These are phyloP conservation scores for Cantharis lateralis DNA, from an alignment of 2,888 invertebrate species.

Conservation along the genomic window DNA sequence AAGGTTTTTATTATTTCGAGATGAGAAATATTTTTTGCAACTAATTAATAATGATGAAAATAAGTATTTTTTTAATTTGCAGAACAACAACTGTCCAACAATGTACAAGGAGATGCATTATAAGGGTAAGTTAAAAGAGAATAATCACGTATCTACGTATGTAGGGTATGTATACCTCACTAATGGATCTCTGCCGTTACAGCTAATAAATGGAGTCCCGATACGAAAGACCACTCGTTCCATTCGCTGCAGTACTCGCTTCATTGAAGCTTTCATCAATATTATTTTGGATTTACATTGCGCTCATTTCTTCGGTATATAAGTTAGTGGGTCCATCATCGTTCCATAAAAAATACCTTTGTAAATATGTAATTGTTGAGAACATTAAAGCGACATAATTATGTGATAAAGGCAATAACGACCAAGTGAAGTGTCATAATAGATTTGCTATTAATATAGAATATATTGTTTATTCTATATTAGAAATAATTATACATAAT, in stretches of 20 bases:
- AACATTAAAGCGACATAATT: slow-evolving; percentile 37
- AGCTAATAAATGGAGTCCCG: slow-evolving; percentile 56
- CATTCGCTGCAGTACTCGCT: slow-evolving; percentile 48
- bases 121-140: slow-evolving; percentile 64
- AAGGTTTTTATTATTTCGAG: neutral
- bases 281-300: slow-evolving; percentile 17
- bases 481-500: slow-evolving; percentile 7
- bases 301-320: slow-evolving; percentile 14
- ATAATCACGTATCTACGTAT: neutral
- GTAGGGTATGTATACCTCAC: slow-evolving; percentile 37
- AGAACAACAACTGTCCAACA: slow-evolving; percentile 79
- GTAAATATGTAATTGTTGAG: slow-evolving; percentile 31
- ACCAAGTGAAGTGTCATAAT: slow-evolving; percentile 47
- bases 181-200: slow-evolving; percentile 52
- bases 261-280: slow-evolving; percentile 37
- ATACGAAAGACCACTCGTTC: slow-evolving; percentile 50
- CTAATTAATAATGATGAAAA: neutral
- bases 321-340: slow-evolving; percentile 24
- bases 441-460: slow-evolving; percentile 3
- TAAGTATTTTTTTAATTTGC: slow-evolving; percentile 45
- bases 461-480: slow-evolving; percentile 3
- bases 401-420: slow-evolving; percentile 54
- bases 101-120: slow-evolving; percentile 91
- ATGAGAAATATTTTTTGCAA: neutral
- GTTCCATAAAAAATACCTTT: slow-evolving; percentile 18